Base-by-base conservation (phyloP, 1,140 invertebrate species). In the Bradysia coprophila region DNA sequence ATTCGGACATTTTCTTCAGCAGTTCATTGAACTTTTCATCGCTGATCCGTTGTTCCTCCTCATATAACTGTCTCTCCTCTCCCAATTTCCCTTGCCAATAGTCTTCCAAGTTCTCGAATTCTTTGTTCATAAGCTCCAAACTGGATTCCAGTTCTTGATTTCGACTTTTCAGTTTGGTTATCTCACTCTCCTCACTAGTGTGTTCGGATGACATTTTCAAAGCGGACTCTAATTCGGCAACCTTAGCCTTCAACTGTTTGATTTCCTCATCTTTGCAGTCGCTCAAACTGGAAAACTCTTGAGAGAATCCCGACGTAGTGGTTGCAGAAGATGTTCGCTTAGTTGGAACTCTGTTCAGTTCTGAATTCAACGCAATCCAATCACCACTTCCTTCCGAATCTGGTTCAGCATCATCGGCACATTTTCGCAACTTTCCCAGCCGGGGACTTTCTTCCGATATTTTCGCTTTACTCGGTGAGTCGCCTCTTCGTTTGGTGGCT, bases 81-180 rank as follows among this genome's bases (percentile, higher is more conserved):
- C 79, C 72, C 22, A 89, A 57, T 61, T 86, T 86, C 6, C 55
- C 57, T 16, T 73, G 65, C 83, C 84, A 89, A 59, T 88, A 88
- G 53, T 88, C 82, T 57, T 89, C 85, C 51, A 81, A 83, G 45
- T 76, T 73, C 48, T 87, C 83, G 51, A 82, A 86, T 48, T 87
- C 83, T 15, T 67, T 61, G 49, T 70, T 72, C 51, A 88, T 58
- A 47, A 78, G 62, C 54, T 87, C 79, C 21, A 86, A 54, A 51
- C 76, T 79, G 18, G 62, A 61, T 56, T 86, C 80, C 13, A 85
- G 59, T 21, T 81, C 77, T 19, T 65, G 64, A 50, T 71, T 75
- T 45, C 71, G 69, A 31, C 70, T 62, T 31, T 45, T 24, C 2
- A 40, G 38, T 16, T 11, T 40, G 4, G 22, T 22, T 40, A 40